phyloP scores from a whole-genome alignment of 2,888 invertebrate species.

The Lordiphosa fenestrarum region DNA sequence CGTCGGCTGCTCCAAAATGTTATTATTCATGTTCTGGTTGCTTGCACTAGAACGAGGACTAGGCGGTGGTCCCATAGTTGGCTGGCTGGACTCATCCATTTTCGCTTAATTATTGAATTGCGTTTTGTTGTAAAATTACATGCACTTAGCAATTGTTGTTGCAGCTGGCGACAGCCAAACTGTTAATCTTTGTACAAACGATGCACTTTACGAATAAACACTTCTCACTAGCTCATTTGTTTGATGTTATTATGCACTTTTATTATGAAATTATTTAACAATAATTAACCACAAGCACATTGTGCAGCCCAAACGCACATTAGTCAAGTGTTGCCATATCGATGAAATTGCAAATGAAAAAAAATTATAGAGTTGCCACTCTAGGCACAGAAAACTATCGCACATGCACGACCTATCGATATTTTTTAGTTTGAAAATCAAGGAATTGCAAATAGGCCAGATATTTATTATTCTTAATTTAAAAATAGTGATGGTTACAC shows the following conservation, averaged over 20 bases:
- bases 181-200: background rate
- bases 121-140: slow-evolving; percentile 7
- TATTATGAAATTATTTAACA: slow-evolving; percentile 10
- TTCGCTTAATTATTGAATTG: background rate
- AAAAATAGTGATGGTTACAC: too few relatives aligned
- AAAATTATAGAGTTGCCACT: slow-evolving; percentile 4
- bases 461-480: too few relatives aligned
- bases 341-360: background rate
- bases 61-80: slow-evolving; percentile 24
- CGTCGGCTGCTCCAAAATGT: slow-evolving; percentile 1
- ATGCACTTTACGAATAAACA: background rate
- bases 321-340: slow-evolving; percentile 2
- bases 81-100: slow-evolving; percentile 10
- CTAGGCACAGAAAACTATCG: background rate
- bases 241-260: background rate
- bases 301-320: slow-evolving; percentile 24
- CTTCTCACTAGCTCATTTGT: background rate
- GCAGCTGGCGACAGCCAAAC: too few relatives aligned
- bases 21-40: background rate
- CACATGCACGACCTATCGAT: too few relatives aligned
- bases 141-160: background rate
- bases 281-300: slow-evolving; percentile 27
- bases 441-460: too few relatives aligned
- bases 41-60: slow-evolving; percentile 2
- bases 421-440: too few relatives aligned